phyloP scores from a whole-genome alignment of 2,113 vertebrate genomes.

The Rhegmatorhina hoffmannsi region DNA sequence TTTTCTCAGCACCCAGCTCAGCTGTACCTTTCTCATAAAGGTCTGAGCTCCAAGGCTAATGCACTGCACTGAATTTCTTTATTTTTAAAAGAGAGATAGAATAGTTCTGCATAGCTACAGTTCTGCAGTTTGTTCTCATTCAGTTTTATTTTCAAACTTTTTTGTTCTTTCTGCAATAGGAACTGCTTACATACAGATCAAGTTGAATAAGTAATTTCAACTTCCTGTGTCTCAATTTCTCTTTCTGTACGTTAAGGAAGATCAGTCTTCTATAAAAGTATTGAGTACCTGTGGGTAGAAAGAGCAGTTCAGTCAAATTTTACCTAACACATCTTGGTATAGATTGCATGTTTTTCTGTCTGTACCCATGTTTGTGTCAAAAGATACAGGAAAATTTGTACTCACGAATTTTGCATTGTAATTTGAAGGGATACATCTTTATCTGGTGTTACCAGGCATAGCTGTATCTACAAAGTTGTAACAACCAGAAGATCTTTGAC shows the following conservation, averaged over 20 bases:
- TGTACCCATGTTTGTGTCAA: not conserved
- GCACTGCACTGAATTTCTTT: not conserved
- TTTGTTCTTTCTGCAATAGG: not conserved
- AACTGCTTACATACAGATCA: not conserved
- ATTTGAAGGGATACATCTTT: not conserved
- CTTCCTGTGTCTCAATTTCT: not conserved
- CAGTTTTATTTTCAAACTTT: not conserved
- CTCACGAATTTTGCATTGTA: not conserved
- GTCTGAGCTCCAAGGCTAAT: not conserved
- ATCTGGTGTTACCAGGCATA: not conserved
- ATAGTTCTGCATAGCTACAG: not conserved
- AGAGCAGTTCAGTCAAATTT: not conserved
- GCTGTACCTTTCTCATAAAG: not conserved
- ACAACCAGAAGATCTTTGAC: not conserved
- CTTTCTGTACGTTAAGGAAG: not conserved
- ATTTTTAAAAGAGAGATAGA: not conserved
- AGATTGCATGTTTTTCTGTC: not conserved
- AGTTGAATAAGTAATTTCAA: not conserved
- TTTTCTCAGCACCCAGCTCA: not conserved
- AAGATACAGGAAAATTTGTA: not conserved
- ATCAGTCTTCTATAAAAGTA: not conserved
- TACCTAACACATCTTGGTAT: not conserved
- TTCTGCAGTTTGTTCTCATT: not conserved
- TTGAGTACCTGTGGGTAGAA: not conserved
- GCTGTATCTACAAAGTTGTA: not conserved